phyloP scores from a whole-genome alignment of 2,113 vertebrate species.

The Leucoraja erinaceus region DNA sequence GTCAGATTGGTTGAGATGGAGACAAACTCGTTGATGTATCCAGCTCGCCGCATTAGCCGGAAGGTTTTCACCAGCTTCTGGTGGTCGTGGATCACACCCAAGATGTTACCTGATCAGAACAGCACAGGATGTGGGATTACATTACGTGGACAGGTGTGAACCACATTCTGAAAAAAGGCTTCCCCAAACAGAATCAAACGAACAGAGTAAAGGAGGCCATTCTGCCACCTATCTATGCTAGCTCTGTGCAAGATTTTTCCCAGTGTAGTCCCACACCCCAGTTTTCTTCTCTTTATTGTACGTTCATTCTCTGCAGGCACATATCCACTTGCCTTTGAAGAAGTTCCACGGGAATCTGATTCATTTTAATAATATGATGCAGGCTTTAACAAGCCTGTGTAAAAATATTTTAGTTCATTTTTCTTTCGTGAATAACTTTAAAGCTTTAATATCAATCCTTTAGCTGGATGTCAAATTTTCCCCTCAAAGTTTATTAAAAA shows the following conservation, averaged over 20 bases:
- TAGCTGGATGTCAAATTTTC: too few species aligned
- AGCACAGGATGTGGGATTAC: constrained; percentile 21
- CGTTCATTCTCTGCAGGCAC: too few species aligned
- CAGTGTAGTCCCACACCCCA: too few species aligned
- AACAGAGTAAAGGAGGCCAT: too few species aligned
- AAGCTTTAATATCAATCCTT: background rate
- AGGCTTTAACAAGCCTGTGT: too few species aligned
- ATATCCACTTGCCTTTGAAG: too few species aligned
- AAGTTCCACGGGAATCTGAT: too few species aligned
- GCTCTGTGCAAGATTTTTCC: too few species aligned
- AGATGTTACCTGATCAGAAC: constrained; percentile 76
- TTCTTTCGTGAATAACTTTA: background rate
- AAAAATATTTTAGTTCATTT: background rate
- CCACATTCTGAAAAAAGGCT: background rate
- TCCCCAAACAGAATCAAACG: background rate
- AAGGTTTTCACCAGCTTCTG: constrained; percentile 84
- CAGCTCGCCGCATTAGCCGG: constrained; percentile 86
- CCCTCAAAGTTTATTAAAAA: too few species aligned
- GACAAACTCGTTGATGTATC: constrained; percentile 95
- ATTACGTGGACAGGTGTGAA: background rate
- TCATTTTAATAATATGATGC: too few species aligned
- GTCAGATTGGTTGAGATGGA: constrained; percentile 94
- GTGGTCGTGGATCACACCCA: constrained; percentile 89
- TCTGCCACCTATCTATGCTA: too few species aligned
- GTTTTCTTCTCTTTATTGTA: too few species aligned